Conservation (phyloP, 2,888 invertebrate species). For the Torymus texanus region DNA sequence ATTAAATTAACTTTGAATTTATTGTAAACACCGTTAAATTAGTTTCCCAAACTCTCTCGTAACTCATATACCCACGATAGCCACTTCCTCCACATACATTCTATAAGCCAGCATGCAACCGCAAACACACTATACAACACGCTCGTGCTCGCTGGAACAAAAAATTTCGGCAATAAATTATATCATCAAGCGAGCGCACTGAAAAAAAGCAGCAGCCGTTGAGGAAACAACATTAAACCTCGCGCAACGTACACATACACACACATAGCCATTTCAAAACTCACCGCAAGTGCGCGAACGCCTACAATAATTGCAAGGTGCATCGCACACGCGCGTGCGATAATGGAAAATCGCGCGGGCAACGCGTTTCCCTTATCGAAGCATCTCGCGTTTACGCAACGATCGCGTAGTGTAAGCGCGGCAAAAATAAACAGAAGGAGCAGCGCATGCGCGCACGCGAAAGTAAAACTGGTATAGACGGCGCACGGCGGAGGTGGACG, state of each 20-base stretch:
- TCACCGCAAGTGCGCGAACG: neutral
- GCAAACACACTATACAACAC: too few species aligned
- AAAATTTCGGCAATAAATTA: conserved; percentile 23
- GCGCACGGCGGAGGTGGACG: neutral
- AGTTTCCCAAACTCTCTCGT: too few species aligned
- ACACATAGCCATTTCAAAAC: neutral
- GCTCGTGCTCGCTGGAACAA: neutral
- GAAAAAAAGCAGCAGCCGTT: neutral
- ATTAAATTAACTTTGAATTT: too few species aligned
- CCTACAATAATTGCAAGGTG: conserved; percentile 3
- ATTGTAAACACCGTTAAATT: too few species aligned
- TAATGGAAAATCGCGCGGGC: conserved; percentile 22
- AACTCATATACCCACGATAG: too few species aligned
- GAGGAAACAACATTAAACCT: conserved; percentile 8
- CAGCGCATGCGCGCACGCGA: neutral
- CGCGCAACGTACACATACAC: neutral
- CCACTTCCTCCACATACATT: too few species aligned
- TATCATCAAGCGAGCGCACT: conserved; percentile 5
- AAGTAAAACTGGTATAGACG: neutral
- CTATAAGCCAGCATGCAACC: too few species aligned
- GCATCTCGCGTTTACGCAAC: conserved; percentile 20
- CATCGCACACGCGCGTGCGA: neutral
- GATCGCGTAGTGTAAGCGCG: neutral
- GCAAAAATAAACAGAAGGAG: conserved; percentile 4
- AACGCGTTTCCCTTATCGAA: conserved; percentile 26